Conservation (phyloP, 1,140 invertebrate species). For the Bombus soroeensis region DNA sequence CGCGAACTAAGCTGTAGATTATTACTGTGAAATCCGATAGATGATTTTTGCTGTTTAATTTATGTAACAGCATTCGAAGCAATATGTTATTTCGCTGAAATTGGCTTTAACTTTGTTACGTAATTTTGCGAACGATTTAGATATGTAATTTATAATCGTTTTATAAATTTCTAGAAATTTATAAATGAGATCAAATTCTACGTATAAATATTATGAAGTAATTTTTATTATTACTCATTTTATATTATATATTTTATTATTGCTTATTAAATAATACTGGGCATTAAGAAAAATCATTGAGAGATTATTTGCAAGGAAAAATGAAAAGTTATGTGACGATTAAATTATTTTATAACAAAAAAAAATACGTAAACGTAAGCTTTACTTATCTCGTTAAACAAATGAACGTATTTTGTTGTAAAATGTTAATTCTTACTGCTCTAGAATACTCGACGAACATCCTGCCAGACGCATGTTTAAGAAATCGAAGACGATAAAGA, state of each 20-base stretch:
- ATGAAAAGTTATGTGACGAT: neutral
- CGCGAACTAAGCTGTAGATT: neutral
- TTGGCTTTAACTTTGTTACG: neutral
- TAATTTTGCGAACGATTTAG: neutral
- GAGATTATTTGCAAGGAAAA: neutral
- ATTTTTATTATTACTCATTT: too few relatives aligned
- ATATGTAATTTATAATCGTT: neutral
- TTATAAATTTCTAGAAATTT: neutral
- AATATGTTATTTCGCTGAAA: neutral
- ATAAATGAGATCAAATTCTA: neutral
- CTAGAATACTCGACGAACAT: neutral
- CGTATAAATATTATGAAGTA: too few relatives aligned
- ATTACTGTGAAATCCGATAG: neutral
- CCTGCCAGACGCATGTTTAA: neutral
- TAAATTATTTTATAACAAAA: neutral
- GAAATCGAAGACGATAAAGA: neutral
- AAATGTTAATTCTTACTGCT: neutral
- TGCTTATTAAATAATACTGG: too few relatives aligned
- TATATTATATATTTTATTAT: too few relatives aligned
- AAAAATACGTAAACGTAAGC: too few relatives aligned
- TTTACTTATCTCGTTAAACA: neutral
- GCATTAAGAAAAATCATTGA: neutral
- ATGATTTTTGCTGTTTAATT: constrained; percentile 4
- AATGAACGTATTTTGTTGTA: neutral
- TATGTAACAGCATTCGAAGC: neutral